Percentiles rank a stretch among this genome's conserved stretches.
phyloP scores from a whole-genome alignment of 2,888 invertebrate genomes.

The Pseudanteris insignis region DNA sequence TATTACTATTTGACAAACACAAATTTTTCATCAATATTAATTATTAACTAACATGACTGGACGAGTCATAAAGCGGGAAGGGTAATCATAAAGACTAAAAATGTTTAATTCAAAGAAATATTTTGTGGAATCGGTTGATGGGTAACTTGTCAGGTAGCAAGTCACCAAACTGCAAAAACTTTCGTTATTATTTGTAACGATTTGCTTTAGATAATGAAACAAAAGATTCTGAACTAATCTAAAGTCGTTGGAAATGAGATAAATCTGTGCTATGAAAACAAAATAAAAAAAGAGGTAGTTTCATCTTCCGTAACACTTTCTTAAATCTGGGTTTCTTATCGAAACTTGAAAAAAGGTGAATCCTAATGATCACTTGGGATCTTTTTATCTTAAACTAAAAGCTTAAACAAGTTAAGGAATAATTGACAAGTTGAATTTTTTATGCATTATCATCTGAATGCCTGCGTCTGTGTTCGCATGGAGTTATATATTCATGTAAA shows the following conservation, averaged over 20 bases:
- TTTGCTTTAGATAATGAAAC: neutral
- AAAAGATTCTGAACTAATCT: neutral
- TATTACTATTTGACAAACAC: neutral
- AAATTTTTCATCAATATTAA: neutral
- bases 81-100: no score
- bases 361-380: conserved; percentile 1
- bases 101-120: no score
- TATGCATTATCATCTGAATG: no score
- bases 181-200: neutral
- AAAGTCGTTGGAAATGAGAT: conserved; percentile 3
- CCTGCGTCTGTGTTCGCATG: no score
- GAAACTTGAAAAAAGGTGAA: conserved; percentile 1
- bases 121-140: no score
- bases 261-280: conserved; percentile 5
- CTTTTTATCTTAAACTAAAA: neutral
- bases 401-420: no score
- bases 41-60: no score
- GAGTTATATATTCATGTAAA: no score
- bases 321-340: conserved; percentile 6
- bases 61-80: no score
- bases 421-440: no score
- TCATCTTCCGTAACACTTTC: neutral
- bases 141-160: neutral
- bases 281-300: conserved; percentile 11
- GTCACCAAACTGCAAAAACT: neutral